Evolutionary conservation across 2,797 vertebrate genomes (phyloP), one percentile per base, ranked within the genome.

Genomic region (Anguilla pacifica): DNA sequence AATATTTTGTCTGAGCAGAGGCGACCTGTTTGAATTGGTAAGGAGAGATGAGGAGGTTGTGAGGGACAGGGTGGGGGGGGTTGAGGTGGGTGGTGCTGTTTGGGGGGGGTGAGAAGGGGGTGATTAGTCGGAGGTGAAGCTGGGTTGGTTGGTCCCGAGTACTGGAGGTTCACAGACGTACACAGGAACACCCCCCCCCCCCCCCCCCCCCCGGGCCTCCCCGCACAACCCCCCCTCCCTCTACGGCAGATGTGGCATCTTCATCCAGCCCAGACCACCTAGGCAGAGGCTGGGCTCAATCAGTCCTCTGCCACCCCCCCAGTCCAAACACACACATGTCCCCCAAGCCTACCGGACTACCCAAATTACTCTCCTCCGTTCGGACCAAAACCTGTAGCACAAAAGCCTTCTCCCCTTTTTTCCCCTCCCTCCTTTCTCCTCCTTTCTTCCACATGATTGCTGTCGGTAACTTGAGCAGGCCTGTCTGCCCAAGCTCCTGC

Each of bases 181-280:
- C 87, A 88, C 91, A 91, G 90, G 86, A 92, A 35, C 90, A 93
- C 92, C 92, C 88, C 87, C 11, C 39, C 15, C 3, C 82, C 59
- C 77, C 61, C 53, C 43, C 67, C 86, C 1, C 61, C 25, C 19
- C 3, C 49, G 0, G 35, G 35, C 35, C 35, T 0, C 49, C 22
- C 82, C 59, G 35, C 35, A 35, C 0, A 35, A 35, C 43, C 67
- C 86, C 1, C 61, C n/a, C 19, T 0, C 49, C 74, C 57, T 64
- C 53, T 35, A 67, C 35, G 91, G 91, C 93, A 93, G 91, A 95
- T 91, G 93, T 90, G 87, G 89, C 91, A 90, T 91, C 90, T 88
- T 55, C 88, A 61, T 87, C 85, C 90, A 3, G 2, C 64, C 77
- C 25, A 87, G 93, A 95, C 93, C 94, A 93, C 94, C 93, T 94